Evolutionary conservation across 1,140 invertebrate genomes (phyloP).

Genomic region (Halyomorpha halys): DNA sequence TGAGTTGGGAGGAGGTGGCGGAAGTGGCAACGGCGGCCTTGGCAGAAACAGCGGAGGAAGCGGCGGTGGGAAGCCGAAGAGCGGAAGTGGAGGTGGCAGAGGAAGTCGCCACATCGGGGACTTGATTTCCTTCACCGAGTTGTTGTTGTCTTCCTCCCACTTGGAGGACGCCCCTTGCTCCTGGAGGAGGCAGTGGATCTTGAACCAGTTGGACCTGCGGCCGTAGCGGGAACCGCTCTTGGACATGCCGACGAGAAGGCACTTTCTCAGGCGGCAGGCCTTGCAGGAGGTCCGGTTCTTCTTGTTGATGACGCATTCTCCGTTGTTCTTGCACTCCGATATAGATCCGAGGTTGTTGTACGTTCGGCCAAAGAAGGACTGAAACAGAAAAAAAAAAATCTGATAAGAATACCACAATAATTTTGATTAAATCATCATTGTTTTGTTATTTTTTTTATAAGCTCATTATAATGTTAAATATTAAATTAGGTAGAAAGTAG

Average conservation of each 20-base stretch:
- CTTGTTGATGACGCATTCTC: constrained; percentile 51
- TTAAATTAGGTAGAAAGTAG: too few species aligned
- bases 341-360: constrained; percentile 49
- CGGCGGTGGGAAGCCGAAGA: constrained; percentile 11
- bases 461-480: too few species aligned
- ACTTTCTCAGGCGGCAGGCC: constrained; percentile 52
- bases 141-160: constrained; percentile 18
- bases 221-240: constrained; percentile 49
- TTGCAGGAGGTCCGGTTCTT: constrained; percentile 55
- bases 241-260: constrained; percentile 52
- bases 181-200: constrained; percentile 49
- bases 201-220: constrained; percentile 49
- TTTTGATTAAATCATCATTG: too few species aligned
- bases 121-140: constrained; percentile 9
- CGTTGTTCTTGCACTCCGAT: constrained; percentile 47
- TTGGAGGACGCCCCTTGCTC: constrained; percentile 33
- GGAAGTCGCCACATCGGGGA: background rate
- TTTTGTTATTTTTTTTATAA: too few species aligned
- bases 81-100: constrained; percentile 5
- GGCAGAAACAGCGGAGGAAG: constrained; percentile 12
- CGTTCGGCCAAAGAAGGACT: constrained; percentile 57
- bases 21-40: background rate
- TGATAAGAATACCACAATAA: background rate
- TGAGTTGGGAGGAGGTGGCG: background rate
- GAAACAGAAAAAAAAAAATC: constrained; percentile 32